Evolutionary conservation across 92 coral and sea anemone species (phyloP).

Genomic region (Blastomussa wellsi): DNA sequence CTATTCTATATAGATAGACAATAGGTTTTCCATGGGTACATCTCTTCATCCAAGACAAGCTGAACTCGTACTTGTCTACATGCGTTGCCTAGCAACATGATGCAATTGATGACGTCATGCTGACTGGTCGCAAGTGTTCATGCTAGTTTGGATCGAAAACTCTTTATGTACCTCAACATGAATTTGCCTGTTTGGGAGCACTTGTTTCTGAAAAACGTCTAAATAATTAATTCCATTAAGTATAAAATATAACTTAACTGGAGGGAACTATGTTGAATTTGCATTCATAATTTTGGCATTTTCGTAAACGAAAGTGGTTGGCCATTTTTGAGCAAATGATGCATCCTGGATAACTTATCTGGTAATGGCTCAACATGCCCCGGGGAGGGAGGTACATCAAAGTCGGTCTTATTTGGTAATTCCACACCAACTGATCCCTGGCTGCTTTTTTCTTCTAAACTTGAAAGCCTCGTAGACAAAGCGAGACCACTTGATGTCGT

Average conservation of each 20-base stretch:
- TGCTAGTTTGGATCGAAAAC: not conserved
- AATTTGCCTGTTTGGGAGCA: not conserved
- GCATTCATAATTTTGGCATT: constrained; percentile 13
- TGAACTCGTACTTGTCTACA: not conserved
- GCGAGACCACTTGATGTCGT: not conserved
- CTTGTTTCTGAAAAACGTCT: not conserved
- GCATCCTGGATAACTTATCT: constrained; percentile 45
- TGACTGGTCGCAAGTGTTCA: not conserved
- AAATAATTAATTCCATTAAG: not conserved
- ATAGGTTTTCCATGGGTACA: not conserved
- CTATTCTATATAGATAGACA: not conserved
- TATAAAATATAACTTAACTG: too few species aligned
- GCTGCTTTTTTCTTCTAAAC: not conserved
- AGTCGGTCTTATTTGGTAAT: not conserved
- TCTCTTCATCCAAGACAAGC: not conserved
- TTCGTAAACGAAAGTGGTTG: constrained; percentile 4
- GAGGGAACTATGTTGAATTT: not conserved
- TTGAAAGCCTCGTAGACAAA: not conserved
- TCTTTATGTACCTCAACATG: not conserved
- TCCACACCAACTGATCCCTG: not conserved
- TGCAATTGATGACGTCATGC: not conserved
- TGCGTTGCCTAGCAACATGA: not conserved
- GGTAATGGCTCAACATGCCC: constrained; percentile 50
- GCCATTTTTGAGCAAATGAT: constrained; percentile 38
- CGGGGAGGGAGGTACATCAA: constrained; percentile 68